Evolutionary conservation across 37 sponge, comb jelly and placozoan species (phyloP).

Genomic region (Corticium candelabrum): DNA sequence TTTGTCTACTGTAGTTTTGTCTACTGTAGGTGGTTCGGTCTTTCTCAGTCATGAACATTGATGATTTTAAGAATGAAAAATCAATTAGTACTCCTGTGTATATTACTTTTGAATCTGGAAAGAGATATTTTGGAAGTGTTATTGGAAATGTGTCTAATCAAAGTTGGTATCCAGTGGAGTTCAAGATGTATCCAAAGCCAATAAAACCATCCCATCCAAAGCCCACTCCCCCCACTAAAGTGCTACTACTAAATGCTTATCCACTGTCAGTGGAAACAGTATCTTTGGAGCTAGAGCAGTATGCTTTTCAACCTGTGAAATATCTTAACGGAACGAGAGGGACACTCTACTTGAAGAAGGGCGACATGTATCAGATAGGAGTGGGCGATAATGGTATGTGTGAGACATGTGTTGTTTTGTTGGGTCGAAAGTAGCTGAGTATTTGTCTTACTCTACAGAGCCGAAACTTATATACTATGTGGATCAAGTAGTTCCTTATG

Average conservation of each 20-base stretch:
- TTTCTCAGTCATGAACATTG: not conserved
- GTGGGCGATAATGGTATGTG: not conserved
- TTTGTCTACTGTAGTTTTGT: no score
- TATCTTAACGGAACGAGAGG: not conserved
- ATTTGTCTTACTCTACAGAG: no score
- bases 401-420: no score
- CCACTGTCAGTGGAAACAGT: not conserved
- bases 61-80: not conserved
- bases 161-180: not conserved
- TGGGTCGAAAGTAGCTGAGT: no score
- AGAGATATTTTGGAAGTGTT: not conserved
- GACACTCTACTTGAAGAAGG: not conserved
- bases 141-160: not conserved
- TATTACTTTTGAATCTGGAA: not conserved
- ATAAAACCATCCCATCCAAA: not conserved
- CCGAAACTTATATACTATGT: not conserved
- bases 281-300: not conserved
- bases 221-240: not conserved
- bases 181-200: not conserved
- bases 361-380: not conserved
- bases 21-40: no score
- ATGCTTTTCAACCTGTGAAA: not conserved
- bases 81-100: not conserved
- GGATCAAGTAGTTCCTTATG: not conserved
- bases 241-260: not conserved